Evolutionary conservation across 2,888 invertebrate species (phyloP).

Genomic region (Oxytorus armatus): DNA sequence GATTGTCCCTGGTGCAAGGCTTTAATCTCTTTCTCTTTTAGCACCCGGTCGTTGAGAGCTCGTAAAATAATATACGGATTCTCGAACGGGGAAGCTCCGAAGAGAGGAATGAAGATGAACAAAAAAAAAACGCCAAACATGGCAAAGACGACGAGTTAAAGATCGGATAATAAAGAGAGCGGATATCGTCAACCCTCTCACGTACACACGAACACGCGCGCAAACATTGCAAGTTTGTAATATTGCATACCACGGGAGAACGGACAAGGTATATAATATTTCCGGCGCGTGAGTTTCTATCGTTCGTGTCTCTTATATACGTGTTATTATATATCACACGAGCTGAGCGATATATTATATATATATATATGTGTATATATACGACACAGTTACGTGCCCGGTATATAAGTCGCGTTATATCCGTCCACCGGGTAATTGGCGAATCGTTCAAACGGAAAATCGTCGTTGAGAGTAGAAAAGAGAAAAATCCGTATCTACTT

Average conservation of each 20-base stretch:
- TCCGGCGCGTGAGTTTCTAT: conserved; percentile 37
- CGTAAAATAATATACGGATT: conserved; percentile 51
- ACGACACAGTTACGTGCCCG: conserved; percentile 49
- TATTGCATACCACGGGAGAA: neutral
- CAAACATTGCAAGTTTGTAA: conserved; percentile 22
- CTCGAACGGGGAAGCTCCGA: neutral
- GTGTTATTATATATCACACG: conserved; percentile 16
- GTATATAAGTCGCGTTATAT: conserved; percentile 59
- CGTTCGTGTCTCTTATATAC: conserved; percentile 17
- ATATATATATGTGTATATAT: neutral
- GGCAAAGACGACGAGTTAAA: conserved; percentile 38
- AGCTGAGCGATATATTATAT: neutral
- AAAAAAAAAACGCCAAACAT: neutral
- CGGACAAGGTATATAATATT: conserved; percentile 23
- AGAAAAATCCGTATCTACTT: conserved; percentile 8
- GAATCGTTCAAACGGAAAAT: conserved; percentile 64
- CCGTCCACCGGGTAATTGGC: conserved; percentile 56
- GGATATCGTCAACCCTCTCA: conserved; percentile 33
- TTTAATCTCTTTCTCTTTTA: conserved; percentile 1
- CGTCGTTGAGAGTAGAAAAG: neutral
- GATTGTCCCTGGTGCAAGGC: neutral
- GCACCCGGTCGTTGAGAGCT: conserved; percentile 29
- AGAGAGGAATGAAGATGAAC: conserved; percentile 3
- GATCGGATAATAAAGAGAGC: conserved; percentile 39
- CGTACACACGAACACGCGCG: too few species aligned